Evolutionary conservation across 23 tunicate species (phyloP).

Genomic region (Aplidium turbinatum): DNA sequence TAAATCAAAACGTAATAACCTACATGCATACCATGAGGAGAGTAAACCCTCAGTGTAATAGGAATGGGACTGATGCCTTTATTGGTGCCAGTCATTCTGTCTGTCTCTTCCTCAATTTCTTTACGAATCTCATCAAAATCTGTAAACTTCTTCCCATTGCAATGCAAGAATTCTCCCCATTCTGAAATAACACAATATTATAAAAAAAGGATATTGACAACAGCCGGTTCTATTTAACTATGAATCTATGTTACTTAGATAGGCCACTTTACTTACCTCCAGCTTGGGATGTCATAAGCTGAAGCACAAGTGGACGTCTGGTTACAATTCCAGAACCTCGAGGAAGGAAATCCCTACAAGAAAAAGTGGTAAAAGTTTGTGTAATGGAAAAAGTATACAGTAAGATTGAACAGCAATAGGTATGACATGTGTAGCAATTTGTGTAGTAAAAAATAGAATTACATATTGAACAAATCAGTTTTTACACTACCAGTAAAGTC

Average conservation of each 20-base stretch:
- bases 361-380: too few species aligned
- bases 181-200: slow-evolving; percentile 35
- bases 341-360: slow-evolving; percentile 89
- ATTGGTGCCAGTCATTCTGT: slow-evolving; percentile 96
- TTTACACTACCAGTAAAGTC: too few species aligned
- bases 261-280: slow-evolving; percentile 31
- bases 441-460: too few species aligned
- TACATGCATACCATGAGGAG: slow-evolving; percentile 98
- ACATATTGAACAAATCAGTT: too few species aligned
- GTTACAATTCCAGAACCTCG: slow-evolving; percentile 98
- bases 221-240: too few species aligned
- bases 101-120: slow-evolving; percentile 97
- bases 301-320: slow-evolving; percentile 92
- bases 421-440: too few species aligned
- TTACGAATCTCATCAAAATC: slow-evolving; percentile 84
- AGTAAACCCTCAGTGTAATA: slow-evolving; percentile 83
- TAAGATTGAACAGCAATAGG: too few species aligned
- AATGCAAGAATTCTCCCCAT: slow-evolving; percentile 99
- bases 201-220: too few species aligned
- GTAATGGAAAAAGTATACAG: background rate
- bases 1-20: too few species aligned
- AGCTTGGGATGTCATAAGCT: slow-evolving; percentile 66
- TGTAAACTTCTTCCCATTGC: slow-evolving; percentile 90
- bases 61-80: slow-evolving; percentile 96
- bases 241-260: background rate